Base-by-base conservation (phyloP, 2,888 invertebrate species). In the Blastobasis lacticolella region DNA sequence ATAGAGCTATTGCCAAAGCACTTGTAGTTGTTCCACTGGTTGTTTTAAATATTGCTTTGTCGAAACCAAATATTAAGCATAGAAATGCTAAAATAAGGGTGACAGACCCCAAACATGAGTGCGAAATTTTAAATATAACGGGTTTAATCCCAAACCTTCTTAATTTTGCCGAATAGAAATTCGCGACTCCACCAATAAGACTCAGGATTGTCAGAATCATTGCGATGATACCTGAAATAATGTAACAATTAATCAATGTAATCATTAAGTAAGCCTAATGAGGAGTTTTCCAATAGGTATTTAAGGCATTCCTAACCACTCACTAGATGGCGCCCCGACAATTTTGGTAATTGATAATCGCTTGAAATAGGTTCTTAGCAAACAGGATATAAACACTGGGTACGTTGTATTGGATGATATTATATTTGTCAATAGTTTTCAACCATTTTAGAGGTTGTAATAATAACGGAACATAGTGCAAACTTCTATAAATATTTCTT, bases 221-320 rank as follows among this genome's bases (percentile, higher is more conserved):
- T 5, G 81, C 77, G 8, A 74, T 43, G n/a, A 81, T 53, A 50
- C 83, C 83, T 83, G 72, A 53, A 80, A 68, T 10, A 54, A 54
- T 55, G 48, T 23, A 40, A 49, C 45, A 10, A 9, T 23, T 41
- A 50, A 42, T 23, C 37, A 41, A n/a, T 38, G 48, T 5, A 10
- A 46, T 42, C 2, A 40, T 49, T 37, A 4, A 45, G 23, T 23
- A 23, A n/a, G n/a, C n/a, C n/a, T n/a, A n/a, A n/a, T n/a, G n/a
- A n/a, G n/a, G n/a, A n/a, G n/a, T n/a, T n/a, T n/a, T n/a, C n/a
- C n/a, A n/a, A n/a, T n/a, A n/a, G n/a, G n/a, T n/a, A n/a, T n/a
- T n/a, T n/a, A n/a, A n/a, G n/a, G n/a, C n/a, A n/a, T n/a, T n/a
- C n/a, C n/a, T n/a, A n/a, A n/a, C n/a, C n/a, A n/a, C n/a, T n/a